Conservation (phyloP, 2,797 vertebrate genomes). For the Tachyglossus aculeatus region DNA sequence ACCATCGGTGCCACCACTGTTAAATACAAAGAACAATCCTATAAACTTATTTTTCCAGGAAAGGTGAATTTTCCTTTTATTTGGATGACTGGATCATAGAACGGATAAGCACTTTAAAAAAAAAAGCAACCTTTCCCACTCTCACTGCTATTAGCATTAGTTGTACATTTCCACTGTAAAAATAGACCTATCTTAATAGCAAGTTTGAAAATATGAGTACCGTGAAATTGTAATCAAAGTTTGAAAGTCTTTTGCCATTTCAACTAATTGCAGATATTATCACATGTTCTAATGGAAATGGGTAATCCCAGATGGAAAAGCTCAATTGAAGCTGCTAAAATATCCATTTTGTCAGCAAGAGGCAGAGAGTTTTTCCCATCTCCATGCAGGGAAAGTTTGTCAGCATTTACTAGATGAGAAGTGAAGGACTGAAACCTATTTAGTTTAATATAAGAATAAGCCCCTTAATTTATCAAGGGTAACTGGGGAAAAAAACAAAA, state of each 20-base stretch:
- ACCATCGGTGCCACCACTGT: too few relatives aligned
- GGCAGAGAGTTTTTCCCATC: not conserved
- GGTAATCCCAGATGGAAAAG: not conserved
- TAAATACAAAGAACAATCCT: too few relatives aligned
- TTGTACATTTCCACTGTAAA: too few relatives aligned
- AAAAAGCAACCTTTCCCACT: too few relatives aligned
- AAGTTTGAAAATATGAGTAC: slow-evolving; percentile 37
- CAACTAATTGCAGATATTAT: not conserved
- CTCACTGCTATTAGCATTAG: too few relatives aligned
- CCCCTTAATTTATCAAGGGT: not conserved
- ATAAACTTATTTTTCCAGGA: too few relatives aligned
- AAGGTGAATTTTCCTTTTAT: too few relatives aligned
- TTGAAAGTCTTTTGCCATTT: not conserved
- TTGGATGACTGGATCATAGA: too few relatives aligned
- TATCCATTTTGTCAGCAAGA: not conserved
- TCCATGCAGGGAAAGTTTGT: not conserved
- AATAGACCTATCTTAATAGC: too few relatives aligned
- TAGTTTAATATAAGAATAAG: too few relatives aligned
- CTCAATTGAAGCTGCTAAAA: not conserved
- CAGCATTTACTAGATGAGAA: not conserved
- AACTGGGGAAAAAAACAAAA: not conserved
- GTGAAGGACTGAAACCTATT: not conserved
- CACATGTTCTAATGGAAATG: not conserved
- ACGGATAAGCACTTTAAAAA: too few relatives aligned
- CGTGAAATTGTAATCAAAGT: too few relatives aligned